phyloP scores from a whole-genome alignment of 2,888 invertebrate genomes.

The Scelioninae gen. 2 region DNA sequence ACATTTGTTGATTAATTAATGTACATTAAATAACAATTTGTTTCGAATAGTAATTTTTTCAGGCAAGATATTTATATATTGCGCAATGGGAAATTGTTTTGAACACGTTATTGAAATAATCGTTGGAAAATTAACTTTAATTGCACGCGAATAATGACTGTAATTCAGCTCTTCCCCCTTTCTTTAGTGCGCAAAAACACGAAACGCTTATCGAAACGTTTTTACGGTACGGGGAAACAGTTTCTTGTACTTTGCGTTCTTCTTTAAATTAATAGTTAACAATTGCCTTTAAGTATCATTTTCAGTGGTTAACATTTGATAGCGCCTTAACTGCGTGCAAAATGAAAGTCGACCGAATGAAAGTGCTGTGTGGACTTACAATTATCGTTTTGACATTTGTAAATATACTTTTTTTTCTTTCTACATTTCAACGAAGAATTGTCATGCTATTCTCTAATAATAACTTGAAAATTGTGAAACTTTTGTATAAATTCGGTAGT shows the following conservation, averaged over 20 bases:
- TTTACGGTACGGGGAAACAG: neutral
- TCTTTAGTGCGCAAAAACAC: neutral
- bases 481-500: too few species aligned
- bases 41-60: too few species aligned
- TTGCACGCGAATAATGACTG: neutral
- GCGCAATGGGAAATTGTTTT: constrained; percentile 6
- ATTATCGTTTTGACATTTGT: neutral
- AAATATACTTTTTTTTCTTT: too few species aligned
- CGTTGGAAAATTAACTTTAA: constrained; percentile 10
- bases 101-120: constrained; percentile 12
- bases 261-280: neutral
- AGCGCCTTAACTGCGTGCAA: neutral
- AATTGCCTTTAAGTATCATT: neutral
- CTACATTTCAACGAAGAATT: too few species aligned
- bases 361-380: neutral
- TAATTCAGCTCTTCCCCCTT: neutral
- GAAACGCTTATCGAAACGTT: neutral
- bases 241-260: neutral
- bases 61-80: neutral
- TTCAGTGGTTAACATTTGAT: neutral
- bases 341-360: neutral
- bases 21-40: too few species aligned
- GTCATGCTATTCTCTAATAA: too few species aligned
- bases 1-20: too few species aligned
- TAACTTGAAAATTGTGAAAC: too few species aligned